Evolutionary conservation across 2,888 invertebrate genomes (phyloP).

Genomic region (Pterostichus niger): DNA sequence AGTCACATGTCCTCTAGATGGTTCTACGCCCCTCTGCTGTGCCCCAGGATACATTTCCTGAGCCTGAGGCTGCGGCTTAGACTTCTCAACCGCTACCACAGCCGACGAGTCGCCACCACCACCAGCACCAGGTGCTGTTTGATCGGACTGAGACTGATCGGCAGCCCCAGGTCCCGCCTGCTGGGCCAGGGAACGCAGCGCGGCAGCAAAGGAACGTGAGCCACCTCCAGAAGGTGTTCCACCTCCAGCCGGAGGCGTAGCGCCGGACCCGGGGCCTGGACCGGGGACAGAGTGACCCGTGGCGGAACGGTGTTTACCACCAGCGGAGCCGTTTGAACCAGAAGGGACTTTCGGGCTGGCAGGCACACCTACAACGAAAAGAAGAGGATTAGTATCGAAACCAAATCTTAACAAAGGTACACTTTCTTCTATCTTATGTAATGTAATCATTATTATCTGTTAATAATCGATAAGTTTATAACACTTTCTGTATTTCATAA

Average conservation of each 20-base stretch:
- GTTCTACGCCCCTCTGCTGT: conserved; percentile 25
- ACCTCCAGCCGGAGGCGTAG: conserved; percentile 49
- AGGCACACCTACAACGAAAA: conserved; percentile 70
- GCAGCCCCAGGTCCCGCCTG: conserved; percentile 88
- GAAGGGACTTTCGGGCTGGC: conserved; percentile 72
- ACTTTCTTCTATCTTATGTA: too few relatives aligned
- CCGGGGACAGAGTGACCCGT: conserved; percentile 75
- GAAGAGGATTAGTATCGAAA: background rate
- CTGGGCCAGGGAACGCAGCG: conserved; percentile 93
- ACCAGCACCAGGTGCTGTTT: conserved; percentile 67
- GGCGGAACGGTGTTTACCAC: conserved; percentile 72
- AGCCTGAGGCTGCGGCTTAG: background rate
- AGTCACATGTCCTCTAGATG: conserved; percentile 70
- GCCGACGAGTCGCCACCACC: background rate
- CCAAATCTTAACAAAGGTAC: too few relatives aligned
- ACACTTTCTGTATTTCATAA: too few relatives aligned
- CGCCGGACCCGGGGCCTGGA: conserved; percentile 75
- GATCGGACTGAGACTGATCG: conserved; percentile 71
- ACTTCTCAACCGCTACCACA: conserved; percentile 4
- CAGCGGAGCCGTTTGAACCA: conserved; percentile 70
- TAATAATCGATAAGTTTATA: too few relatives aligned
- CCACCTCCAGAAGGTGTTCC: conserved; percentile 73
- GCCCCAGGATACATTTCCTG: background rate
- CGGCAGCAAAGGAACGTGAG: conserved; percentile 92
- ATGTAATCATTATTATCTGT: too few relatives aligned